These are phyloP conservation scores for Pristis pectinata DNA, from an alignment of 2,797 vertebrate species.

Conservation along the genomic window DNA sequence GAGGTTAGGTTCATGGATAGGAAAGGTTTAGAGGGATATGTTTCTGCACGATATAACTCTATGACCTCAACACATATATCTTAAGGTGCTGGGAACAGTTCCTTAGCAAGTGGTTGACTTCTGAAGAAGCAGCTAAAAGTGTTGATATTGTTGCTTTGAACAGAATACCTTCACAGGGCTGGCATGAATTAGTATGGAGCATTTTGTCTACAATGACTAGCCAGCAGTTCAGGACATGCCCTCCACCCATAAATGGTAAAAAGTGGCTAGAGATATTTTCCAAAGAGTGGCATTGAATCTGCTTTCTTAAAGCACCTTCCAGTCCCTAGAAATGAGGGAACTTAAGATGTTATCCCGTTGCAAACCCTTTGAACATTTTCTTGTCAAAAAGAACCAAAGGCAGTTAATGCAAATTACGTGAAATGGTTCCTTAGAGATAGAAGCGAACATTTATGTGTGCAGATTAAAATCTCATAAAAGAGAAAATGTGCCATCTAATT, in stretches of 20 bases:
- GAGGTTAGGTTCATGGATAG: no score
- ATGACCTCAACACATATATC: no score
- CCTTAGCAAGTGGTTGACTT: neutral
- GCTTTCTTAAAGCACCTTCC: neutral
- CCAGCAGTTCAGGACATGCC: neutral
- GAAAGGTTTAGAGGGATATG: no score
- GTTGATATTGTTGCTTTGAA: neutral
- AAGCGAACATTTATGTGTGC: neutral
- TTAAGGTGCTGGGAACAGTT: no score
- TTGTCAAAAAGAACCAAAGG: neutral
- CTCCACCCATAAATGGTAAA: neutral
- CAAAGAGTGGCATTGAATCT: neutral
- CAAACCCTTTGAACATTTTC: neutral
- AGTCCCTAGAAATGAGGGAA: neutral
- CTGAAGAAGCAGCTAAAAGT: neutral
- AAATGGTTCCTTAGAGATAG: neutral
- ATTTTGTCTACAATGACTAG: neutral
- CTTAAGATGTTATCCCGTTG: neutral
- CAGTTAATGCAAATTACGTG: neutral
- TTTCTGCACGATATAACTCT: no score
- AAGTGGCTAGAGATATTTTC: neutral
- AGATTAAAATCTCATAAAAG: neutral
- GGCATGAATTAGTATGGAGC: neutral
- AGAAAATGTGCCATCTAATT: neutral
- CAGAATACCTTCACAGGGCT: neutral